Conservation (phyloP, 1,140 invertebrate species). For the Samia ricini region DNA sequence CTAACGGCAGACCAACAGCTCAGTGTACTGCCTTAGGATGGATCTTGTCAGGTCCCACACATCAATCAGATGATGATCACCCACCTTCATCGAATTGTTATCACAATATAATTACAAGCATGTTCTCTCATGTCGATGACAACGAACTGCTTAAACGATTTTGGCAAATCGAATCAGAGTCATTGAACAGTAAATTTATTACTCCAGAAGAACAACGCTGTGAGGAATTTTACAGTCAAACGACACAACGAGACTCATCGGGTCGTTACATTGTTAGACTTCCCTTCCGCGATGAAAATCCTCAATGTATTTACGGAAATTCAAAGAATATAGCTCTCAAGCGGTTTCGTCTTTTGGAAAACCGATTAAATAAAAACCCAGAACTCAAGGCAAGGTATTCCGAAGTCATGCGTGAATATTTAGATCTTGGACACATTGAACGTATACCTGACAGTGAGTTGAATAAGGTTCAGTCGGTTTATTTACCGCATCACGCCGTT, state of each 20-base stretch:
- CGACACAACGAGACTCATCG: background rate
- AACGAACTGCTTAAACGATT: slow-evolving; percentile 12
- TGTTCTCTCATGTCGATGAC: too few relatives aligned
- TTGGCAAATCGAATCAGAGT: slow-evolving; percentile 17
- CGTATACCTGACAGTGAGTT: slow-evolving; percentile 15
- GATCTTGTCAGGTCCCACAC: slow-evolving; percentile 8
- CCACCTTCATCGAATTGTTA: background rate
- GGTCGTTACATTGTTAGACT: slow-evolving; percentile 21
- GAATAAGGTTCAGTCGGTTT: slow-evolving; percentile 12
- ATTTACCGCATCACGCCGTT: slow-evolving; percentile 46
- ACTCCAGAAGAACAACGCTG: slow-evolving; percentile 13
- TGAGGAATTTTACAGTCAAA: slow-evolving; percentile 15
- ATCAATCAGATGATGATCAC: slow-evolving; percentile 1
- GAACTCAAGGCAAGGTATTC: slow-evolving; percentile 13
- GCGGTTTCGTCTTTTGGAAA: slow-evolving; percentile 21
- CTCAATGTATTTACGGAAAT: slow-evolving; percentile 8
- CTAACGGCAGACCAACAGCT: slow-evolving; percentile 15
- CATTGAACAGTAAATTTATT: slow-evolving; percentile 5
- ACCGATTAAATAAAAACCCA: slow-evolving; percentile 15
- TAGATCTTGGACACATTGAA: slow-evolving; percentile 20
- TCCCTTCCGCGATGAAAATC: slow-evolving; percentile 14
- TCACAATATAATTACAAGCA: background rate
- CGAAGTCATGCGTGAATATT: slow-evolving; percentile 22
- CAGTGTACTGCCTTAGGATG: slow-evolving; percentile 12
- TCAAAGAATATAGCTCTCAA: slow-evolving; percentile 23